These are phyloP conservation scores for Pheosia tremula DNA, from an alignment of 2,888 invertebrate species.

Conservation along the genomic window DNA sequence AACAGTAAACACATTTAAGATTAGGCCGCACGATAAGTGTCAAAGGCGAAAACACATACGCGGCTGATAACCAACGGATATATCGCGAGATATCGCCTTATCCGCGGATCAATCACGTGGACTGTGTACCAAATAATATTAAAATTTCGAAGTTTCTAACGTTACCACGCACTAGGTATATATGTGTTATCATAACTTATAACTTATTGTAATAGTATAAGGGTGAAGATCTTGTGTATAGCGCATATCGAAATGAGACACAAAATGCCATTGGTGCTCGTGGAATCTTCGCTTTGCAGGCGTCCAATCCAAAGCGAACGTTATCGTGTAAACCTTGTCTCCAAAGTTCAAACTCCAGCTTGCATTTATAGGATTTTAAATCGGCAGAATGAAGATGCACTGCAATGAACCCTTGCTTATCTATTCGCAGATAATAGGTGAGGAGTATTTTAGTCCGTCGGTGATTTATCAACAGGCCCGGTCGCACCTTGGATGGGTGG, in stretches of 20 bases:
- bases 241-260: not conserved
- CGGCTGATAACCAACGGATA: constrained; percentile 1
- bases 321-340: too few species aligned
- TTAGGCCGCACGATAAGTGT: constrained; percentile 7
- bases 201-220: not conserved
- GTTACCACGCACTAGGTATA: not conserved
- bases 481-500: too few species aligned
- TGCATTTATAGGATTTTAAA: too few species aligned
- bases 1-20: not conserved
- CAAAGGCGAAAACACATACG: constrained; percentile 2
- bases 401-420: too few species aligned
- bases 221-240: not conserved
- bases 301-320: too few species aligned
- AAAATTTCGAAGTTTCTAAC: not conserved
- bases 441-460: too few species aligned
- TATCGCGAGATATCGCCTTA: constrained; percentile 2
- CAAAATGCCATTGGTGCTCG: not conserved
- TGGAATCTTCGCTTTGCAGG: too few species aligned
- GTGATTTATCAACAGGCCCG: too few species aligned
- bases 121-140: not conserved
- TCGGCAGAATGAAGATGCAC: too few species aligned
- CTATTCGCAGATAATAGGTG: too few species aligned
- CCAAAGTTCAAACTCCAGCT: too few species aligned
- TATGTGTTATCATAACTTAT: not conserved
- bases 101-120: constrained; percentile 6